Conservation (phyloP, 2,888 invertebrate genomes). For the Lacanobia wlatinum region DNA sequence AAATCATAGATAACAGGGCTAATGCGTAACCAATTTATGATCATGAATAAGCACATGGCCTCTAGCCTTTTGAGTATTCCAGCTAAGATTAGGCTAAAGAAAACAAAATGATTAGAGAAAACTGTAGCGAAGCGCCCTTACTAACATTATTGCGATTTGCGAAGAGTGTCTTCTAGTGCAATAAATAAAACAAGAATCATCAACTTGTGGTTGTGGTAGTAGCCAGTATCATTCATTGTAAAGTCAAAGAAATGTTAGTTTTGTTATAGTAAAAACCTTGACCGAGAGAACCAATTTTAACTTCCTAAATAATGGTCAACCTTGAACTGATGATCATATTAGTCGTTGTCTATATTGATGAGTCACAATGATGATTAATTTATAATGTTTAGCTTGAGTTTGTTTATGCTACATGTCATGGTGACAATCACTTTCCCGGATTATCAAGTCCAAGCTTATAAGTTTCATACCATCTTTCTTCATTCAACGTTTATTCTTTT, state of each 20-base stretch:
- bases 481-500: neutral
- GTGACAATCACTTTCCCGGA: neutral
- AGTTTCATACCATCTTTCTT: neutral
- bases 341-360: constrained; percentile 6
- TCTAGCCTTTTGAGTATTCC: constrained; percentile 1
- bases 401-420: neutral
- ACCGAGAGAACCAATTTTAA: neutral
- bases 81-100: neutral
- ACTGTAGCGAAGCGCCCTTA: neutral
- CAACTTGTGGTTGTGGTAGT: neutral
- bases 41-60: constrained; percentile 18
- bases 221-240: neutral
- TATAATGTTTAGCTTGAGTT: neutral
- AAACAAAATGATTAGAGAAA: neutral
- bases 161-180: neutral
- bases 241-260: neutral
- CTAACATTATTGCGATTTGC: no score
- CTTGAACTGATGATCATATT: constrained; percentile 31
- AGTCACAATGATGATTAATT: constrained; percentile 10
- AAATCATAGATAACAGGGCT: constrained; percentile 1
- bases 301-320: neutral
- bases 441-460: neutral
- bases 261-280: neutral
- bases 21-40: constrained; percentile 17
- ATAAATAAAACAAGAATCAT: neutral